Conservation (phyloP, 1,140 invertebrate genomes). For the Metaphire vulgaris region DNA sequence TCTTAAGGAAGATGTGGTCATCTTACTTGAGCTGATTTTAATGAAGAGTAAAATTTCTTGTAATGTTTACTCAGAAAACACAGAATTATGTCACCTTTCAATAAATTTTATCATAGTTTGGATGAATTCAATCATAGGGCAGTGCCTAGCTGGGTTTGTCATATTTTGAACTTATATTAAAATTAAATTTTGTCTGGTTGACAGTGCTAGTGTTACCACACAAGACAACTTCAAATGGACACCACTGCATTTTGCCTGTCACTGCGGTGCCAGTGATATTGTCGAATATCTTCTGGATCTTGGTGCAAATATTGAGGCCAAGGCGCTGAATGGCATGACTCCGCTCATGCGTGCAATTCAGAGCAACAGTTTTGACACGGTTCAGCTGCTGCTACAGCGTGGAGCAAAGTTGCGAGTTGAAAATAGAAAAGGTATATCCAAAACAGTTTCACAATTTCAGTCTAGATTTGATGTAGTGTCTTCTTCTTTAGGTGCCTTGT, state of each 20-base stretch:
- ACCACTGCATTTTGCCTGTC: slow-evolving; percentile 52
- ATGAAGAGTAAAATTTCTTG: too few species aligned
- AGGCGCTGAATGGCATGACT: slow-evolving; percentile 50
- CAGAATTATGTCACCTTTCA: too few species aligned
- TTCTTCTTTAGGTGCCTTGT: too few species aligned
- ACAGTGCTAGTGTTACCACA: slow-evolving; percentile 49
- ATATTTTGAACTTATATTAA: too few species aligned
- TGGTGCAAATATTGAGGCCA: slow-evolving; percentile 49
- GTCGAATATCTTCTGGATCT: slow-evolving; percentile 44
- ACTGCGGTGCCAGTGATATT: slow-evolving; percentile 48
- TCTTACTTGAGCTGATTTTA: too few species aligned
- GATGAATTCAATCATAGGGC: too few species aligned
- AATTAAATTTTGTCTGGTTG: too few species aligned
- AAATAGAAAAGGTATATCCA: slow-evolving; percentile 46
- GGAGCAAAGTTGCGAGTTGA: slow-evolving; percentile 50
- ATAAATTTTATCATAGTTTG: too few species aligned
- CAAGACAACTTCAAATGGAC: slow-evolving; percentile 54
- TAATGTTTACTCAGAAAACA: too few species aligned
- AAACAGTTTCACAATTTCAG: background rate
- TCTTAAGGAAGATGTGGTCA: too few species aligned
- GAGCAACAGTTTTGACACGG: slow-evolving; percentile 46
- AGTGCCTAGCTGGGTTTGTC: too few species aligned
- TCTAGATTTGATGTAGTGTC: background rate
- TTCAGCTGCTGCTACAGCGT: slow-evolving; percentile 45
- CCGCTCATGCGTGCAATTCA: slow-evolving; percentile 52